phyloP scores from a whole-genome alignment of 2,113 vertebrate genomes.

The Lycocorax pyrrhopterus region DNA sequence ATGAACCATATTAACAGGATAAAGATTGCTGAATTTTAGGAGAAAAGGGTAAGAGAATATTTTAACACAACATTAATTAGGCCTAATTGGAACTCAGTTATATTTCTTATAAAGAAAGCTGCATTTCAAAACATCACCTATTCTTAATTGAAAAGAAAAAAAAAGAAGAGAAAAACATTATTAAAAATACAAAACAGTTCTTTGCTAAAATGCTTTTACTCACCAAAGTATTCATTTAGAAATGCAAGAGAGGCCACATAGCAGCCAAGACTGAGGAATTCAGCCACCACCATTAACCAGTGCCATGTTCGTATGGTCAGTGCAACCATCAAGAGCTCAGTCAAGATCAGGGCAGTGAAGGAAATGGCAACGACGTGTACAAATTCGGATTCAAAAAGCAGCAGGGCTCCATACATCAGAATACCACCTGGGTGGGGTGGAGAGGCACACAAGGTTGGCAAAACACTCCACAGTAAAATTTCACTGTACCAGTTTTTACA shows the following conservation, averaged over 20 bases:
- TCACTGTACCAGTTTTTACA: not conserved
- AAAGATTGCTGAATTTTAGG: not conserved
- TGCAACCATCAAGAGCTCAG: conserved; percentile 98
- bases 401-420: conserved; percentile 91
- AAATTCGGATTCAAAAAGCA: conserved; percentile 96
- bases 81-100: not conserved
- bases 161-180: not conserved
- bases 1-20: not conserved
- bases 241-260: conserved; percentile 96
- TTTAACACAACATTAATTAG: not conserved
- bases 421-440: conserved; percentile 81
- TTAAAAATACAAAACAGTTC: not conserved
- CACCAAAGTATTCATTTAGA: conserved; percentile 96
- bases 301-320: conserved; percentile 94
- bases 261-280: conserved; percentile 93
- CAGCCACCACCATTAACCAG: conserved; percentile 94
- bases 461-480: not conserved
- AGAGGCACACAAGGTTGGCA: not conserved
- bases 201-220: conserved; percentile 46
- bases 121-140: not conserved
- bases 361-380: conserved; percentile 98
- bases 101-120: not conserved
- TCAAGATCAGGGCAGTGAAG: conserved; percentile 93
- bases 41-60: not conserved
- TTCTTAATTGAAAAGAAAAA: not conserved